Conservation (phyloP, 2,888 invertebrate genomes). For the Agrochola lota region DNA sequence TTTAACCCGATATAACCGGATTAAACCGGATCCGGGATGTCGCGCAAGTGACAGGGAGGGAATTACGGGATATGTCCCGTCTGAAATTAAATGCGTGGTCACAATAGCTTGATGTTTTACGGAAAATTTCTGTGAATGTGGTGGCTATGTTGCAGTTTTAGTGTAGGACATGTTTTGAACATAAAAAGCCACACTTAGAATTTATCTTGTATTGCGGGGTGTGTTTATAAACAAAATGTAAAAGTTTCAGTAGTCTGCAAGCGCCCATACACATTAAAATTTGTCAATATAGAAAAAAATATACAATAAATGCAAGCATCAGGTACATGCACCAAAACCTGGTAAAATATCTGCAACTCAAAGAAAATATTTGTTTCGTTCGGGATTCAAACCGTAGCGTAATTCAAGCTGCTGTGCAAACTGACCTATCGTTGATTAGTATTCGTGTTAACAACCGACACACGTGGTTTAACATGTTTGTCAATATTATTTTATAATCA, state of each 20-base stretch:
- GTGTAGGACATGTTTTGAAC: conserved; percentile 9
- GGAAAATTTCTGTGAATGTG: conserved; percentile 52
- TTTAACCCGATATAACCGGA: conserved; percentile 75
- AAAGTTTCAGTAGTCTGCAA: not conserved
- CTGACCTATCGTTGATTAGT: not conserved
- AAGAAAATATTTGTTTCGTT: not conserved
- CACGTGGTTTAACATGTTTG: not conserved
- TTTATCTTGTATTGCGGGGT: not conserved
- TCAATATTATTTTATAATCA: not conserved
- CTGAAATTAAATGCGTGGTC: conserved; percentile 70
- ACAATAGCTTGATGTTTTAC: conserved; percentile 63
- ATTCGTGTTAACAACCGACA: not conserved
- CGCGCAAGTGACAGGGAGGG: conserved; percentile 70
- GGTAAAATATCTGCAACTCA: no score
- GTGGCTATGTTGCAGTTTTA: conserved; percentile 32
- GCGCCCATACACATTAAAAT: not conserved
- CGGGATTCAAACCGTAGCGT: not conserved
- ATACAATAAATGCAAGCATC: no score
- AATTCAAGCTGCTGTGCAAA: not conserved
- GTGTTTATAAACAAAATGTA: not conserved
- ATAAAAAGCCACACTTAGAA: not conserved
- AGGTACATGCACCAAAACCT: no score
- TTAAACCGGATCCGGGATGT: conserved; percentile 71
- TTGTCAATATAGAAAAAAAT: no score
- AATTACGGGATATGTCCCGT: conserved; percentile 67